These are phyloP conservation scores for Phrynosoma platyrhinos DNA, from an alignment of 2,113 vertebrate species.

Conservation along the genomic window DNA sequence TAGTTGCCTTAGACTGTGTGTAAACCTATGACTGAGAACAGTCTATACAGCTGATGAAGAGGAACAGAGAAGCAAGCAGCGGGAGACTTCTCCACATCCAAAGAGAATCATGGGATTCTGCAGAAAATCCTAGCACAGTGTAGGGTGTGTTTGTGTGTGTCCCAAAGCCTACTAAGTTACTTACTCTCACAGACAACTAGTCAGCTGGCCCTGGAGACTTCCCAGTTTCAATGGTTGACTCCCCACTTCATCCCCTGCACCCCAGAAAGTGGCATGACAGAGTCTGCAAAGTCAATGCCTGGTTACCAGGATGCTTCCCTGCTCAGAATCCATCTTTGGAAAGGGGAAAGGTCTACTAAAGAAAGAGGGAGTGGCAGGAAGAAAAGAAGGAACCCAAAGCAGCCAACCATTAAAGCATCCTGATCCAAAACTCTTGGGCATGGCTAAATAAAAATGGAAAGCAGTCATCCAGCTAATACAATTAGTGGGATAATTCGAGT, in stretches of 20 bases:
- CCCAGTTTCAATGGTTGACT: too few relatives aligned
- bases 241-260: not conserved
- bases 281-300: not conserved
- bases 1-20: too few relatives aligned
- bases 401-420: not conserved
- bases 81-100: too few relatives aligned
- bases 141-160: not conserved
- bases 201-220: too few relatives aligned
- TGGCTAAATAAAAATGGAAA: not conserved
- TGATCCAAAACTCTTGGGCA: not conserved
- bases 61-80: too few relatives aligned
- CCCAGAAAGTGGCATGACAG: not conserved
- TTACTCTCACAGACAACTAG: too few relatives aligned
- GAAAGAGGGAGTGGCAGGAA: conserved; percentile 10
- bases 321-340: too few relatives aligned
- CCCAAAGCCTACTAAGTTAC: too few relatives aligned
- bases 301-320: not conserved
- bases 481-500: not conserved
- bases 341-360: too few relatives aligned
- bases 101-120: not conserved
- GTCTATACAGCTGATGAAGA: too few relatives aligned
- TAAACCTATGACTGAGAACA: too few relatives aligned
- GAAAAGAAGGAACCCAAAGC: not conserved
- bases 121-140: not conserved
- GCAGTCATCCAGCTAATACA: not conserved